Percentiles rank a stretch among this genome's conserved stretches.
Conservation (phyloP, 2,888 invertebrate species). For the Volucella inanis region DNA sequence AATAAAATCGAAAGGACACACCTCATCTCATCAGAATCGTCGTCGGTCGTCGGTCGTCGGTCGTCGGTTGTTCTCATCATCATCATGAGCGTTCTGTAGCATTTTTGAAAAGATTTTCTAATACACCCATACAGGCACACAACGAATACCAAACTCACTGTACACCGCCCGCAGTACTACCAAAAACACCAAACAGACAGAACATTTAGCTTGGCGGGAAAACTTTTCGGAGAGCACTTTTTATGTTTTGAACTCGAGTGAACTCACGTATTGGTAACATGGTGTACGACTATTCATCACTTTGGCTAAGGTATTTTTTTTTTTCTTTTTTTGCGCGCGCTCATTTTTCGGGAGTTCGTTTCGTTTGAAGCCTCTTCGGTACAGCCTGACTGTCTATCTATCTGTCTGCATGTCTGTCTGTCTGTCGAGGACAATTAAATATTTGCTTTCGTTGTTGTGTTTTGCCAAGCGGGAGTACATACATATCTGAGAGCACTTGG, state of each 20-base stretch:
- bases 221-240: conserved; percentile 61
- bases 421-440: conserved; percentile 72
- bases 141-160: not conserved
- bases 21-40: conserved; percentile 34
- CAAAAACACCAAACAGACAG: conserved; percentile 15
- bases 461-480: not conserved
- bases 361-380: conserved; percentile 40
- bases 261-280: conserved; percentile 67
- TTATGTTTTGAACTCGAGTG: conserved; percentile 66
- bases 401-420: conserved; percentile 57
- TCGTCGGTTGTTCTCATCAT: conserved; percentile 31
- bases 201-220: conserved; percentile 70
- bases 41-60: conserved; percentile 7
- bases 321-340: conserved; percentile 25
- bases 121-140: conserved; percentile 15
- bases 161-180: not conserved
- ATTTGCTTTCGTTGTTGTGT: conserved; percentile 22
- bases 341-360: conserved; percentile 49
- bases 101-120: conserved; percentile 63
- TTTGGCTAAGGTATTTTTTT: conserved; percentile 47
- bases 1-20: conserved; percentile 39
- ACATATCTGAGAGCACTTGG: not conserved
- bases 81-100: conserved; percentile 26
- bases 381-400: conserved; percentile 43
- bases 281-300: conserved; percentile 40